Evolutionary conservation across 1,140 invertebrate genomes (phyloP).

Genomic region (Nymphalis io): DNA sequence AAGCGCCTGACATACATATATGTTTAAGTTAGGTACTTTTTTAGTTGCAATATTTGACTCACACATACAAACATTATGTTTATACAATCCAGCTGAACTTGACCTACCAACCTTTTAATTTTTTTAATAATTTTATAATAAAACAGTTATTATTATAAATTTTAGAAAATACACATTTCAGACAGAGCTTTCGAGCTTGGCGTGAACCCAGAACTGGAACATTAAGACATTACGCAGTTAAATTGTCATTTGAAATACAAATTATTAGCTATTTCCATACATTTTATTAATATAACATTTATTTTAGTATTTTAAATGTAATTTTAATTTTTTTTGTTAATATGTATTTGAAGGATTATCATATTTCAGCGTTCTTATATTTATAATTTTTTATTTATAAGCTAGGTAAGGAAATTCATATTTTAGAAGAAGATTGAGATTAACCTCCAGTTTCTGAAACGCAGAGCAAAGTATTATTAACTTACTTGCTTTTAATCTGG

Average conservation of each 20-base stretch:
- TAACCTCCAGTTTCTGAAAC: too few species aligned
- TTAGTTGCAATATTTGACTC: too few species aligned
- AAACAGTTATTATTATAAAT: neutral
- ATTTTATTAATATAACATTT: neutral
- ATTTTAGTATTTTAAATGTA: constrained; percentile 6
- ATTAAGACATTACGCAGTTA: constrained; percentile 5
- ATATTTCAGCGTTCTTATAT: too few species aligned
- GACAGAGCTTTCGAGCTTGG: constrained; percentile 3
- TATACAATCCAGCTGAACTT: neutral
- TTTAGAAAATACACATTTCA: constrained; percentile 7
- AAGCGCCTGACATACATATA: too few species aligned
- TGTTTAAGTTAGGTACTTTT: too few species aligned
- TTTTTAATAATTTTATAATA: neutral
- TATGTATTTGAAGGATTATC: too few species aligned
- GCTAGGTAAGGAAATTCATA: too few species aligned
- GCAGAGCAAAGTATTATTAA: too few species aligned
- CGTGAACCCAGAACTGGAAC: constrained; percentile 4
- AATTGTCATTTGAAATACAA: constrained; percentile 3
- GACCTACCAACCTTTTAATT: neutral
- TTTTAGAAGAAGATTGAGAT: too few species aligned
- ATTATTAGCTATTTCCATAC: constrained; percentile 5
- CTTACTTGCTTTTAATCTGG: too few species aligned
- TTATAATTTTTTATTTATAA: too few species aligned
- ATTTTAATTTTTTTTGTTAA: neutral
- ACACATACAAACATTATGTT: too few species aligned